These are phyloP conservation scores for Salvelinus fontinalis DNA, from an alignment of 2,113 vertebrate genomes.

Conservation along the genomic window DNA sequence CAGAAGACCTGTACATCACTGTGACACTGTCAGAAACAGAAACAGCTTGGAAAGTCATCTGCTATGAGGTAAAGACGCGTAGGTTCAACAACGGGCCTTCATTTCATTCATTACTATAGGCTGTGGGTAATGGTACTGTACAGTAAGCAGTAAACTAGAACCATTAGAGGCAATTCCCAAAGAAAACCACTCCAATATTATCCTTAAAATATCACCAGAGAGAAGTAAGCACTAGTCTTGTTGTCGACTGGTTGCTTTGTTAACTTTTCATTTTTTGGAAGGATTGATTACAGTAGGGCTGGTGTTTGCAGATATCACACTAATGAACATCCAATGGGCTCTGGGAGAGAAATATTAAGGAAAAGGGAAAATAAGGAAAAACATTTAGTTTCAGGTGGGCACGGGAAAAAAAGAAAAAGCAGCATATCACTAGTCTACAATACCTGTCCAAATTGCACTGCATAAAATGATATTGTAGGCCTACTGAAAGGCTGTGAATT, in stretches of 20 bases:
- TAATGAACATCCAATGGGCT: slow-evolving; percentile 38
- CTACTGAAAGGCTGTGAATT: neutral
- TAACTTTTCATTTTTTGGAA: slow-evolving; percentile 41
- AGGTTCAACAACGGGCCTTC: neutral
- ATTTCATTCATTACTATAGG: slow-evolving; percentile 44
- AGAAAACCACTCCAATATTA: slow-evolving; percentile 10
- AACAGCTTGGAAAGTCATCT: neutral
- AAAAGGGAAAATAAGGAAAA: slow-evolving; percentile 11
- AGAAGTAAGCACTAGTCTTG: neutral
- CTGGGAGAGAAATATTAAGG: slow-evolving; percentile 22
- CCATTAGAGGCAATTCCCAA: neutral
- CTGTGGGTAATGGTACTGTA: neutral
- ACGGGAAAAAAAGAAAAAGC: too few species aligned
- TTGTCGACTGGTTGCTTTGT: neutral
- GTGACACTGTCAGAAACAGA: slow-evolving; percentile 46
- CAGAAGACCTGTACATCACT: slow-evolving; percentile 58
- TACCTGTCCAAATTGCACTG: neutral
- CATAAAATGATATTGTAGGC: neutral
- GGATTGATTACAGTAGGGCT: slow-evolving; percentile 54
- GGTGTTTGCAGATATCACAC: slow-evolving; percentile 40
- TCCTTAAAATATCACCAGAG: neutral
- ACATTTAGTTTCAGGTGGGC: slow-evolving; percentile 38
- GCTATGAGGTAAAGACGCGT: neutral
- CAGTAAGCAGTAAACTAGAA: neutral
- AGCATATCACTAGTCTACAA: neutral